Conservation (phyloP, 2,888 invertebrate species). For the Melipona bicolor region DNA sequence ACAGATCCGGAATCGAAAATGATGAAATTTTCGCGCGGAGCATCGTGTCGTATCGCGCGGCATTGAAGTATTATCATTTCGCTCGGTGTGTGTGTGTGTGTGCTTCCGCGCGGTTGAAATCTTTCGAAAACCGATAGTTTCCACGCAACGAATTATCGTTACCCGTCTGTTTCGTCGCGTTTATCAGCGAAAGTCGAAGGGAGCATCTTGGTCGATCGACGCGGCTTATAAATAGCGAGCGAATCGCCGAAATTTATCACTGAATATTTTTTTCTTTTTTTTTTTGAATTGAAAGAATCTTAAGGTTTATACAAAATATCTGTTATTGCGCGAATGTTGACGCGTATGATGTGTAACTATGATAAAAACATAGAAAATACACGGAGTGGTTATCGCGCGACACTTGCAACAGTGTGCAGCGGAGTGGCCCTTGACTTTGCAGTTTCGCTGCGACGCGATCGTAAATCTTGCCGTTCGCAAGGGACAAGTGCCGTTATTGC, state of each 20-base stretch:
- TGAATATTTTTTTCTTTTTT: no score
- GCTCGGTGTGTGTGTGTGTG: no score
- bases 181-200: constrained; percentile 62
- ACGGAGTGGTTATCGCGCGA: neutral
- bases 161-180: constrained; percentile 5
- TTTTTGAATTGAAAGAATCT: no score
- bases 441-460: constrained; percentile 45
- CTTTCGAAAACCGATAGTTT: constrained; percentile 27
- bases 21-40: neutral
- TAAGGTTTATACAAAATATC: no score
- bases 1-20: neutral
- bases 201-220: constrained; percentile 35
- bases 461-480: constrained; percentile 61
- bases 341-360: no score
- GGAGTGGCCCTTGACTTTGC: constrained; percentile 40
- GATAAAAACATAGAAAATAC: no score
- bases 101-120: neutral
- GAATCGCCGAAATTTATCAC: no score
- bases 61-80: constrained; percentile 2
- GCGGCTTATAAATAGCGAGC: neutral
- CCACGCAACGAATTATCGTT: constrained; percentile 48
- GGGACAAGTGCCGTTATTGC: constrained; percentile 56
- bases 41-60: neutral
- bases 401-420: neutral
- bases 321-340: no score